These are phyloP conservation scores for Aythya baeri DNA, from an alignment of 2,113 vertebrate species.

Conservation along the genomic window DNA sequence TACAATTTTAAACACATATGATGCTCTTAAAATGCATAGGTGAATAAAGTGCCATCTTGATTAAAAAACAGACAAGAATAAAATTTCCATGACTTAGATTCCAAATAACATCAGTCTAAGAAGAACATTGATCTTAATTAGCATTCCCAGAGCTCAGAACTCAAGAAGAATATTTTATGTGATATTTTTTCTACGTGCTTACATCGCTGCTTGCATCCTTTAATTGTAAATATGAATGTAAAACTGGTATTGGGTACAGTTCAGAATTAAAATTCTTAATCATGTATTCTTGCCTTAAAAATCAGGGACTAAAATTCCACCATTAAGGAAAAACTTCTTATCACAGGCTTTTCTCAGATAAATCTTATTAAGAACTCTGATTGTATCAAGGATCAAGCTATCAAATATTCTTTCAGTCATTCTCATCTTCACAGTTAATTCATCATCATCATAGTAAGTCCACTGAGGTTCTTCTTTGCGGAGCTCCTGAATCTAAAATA, in stretches of 20 bases:
- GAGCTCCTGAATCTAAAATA: conserved; percentile 74
- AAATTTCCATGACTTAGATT: not conserved
- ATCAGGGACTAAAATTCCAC: not conserved
- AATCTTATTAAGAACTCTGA: conserved; percentile 72
- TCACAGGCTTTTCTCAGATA: not conserved
- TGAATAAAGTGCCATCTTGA: not conserved
- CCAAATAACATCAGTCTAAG: not conserved
- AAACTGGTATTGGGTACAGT: not conserved
- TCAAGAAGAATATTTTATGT: not conserved
- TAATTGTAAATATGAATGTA: not conserved
- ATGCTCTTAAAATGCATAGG: not conserved
- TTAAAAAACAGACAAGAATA: not conserved
- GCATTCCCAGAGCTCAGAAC: not conserved
- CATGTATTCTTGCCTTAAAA: not conserved
- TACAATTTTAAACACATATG: not conserved
- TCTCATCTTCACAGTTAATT: conserved; percentile 74
- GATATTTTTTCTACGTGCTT: not conserved
- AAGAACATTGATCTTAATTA: not conserved
- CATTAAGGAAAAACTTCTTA: not conserved
- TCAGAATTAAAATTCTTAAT: not conserved
- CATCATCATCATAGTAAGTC: conserved; percentile 68
- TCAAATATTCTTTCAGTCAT: conserved; percentile 76
- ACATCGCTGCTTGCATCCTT: not conserved
- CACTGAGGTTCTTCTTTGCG: conserved; percentile 71
- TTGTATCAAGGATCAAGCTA: conserved; percentile 73